Base-by-base conservation (phyloP, 1,140 invertebrate genomes). In the Heliconius congener region DNA sequence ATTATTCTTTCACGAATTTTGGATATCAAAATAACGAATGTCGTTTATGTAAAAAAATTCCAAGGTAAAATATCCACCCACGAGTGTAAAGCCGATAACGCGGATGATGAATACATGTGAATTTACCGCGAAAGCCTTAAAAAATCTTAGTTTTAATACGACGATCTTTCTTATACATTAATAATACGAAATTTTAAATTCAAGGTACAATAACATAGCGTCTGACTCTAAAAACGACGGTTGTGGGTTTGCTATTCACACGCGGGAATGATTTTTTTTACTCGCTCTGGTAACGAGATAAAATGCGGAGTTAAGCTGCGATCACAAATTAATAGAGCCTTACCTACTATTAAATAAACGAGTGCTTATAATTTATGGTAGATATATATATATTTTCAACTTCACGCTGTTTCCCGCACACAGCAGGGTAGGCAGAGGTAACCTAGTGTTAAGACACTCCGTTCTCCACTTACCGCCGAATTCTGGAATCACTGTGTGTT, bases 81-180 rank as follows among this genome's bases (percentile, higher is more conserved):
- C 80, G 77, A 81, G 72, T 77, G 80, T 75, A 78, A 75, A 81
- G 79, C 81, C 82, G 80, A 83, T 83, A 81, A 83, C 74, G 11
- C 37, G 52, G n/a, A 81, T 83, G 82, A 83, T 83, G 79, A 77
- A 83, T 83, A 76, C 76, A 79, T 75, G 60, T 70, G 39, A 73
- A 72, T 71, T 74, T 77, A 76, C 77, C 71, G n/a, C 55, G 2
- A 27, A 60, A 23, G n/a, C 55, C 9, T 23, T 23, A 60, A 23
- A 60, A 60, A 46, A 46, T 46, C 13, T 5, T 23, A 19, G n/a
- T 57, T 57, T 57, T 57, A n/a, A 11, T 57, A 57, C 19, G 8
- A 57, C 19, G 55, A 18, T 52, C 5, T 6, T 52, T 19, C 16
- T 52, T 19, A 52, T 52, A 52, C 9, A 46, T 18, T 23, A 60